Evolutionary conservation across 2,888 invertebrate species (phyloP), one percentile per base, ranked within the genome.

Genomic region (Silvanus unidentatus): DNA sequence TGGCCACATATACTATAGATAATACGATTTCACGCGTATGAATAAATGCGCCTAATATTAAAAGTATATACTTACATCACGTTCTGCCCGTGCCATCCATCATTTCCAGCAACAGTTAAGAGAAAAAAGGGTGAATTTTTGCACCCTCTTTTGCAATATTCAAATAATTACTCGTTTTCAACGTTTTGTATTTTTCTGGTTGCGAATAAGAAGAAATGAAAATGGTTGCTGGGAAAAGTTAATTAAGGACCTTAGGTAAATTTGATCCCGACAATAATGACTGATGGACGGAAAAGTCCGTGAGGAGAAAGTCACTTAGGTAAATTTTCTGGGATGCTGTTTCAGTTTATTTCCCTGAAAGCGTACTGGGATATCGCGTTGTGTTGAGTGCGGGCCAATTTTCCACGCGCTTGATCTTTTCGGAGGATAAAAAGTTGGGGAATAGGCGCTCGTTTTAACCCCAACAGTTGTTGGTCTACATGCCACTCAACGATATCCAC

Each of bases 341-440:
- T 48, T 45, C 48, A 48, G 51, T 48, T 58, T 50, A 50, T 47
- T 49, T 50, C 46, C 39, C 43, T 48, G 50, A 50, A 57, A 57
- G 52, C 56, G 55, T 50, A 44, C 45, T 49, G 57, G 56, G 52
- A 55, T 59, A 60, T 57, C 55, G 55, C 51, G 54, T 60, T 58
- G 56, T 52, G 54, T 57, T 54, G 57, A 63, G 58, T 60, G 59
- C 54, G 51, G 54, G 49, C 58, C 62, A 64, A 64, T 64, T 64
- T 64, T 64, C 62, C 64, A 58, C 58, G 46, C 60, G 60, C 62
- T 63, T 63, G 62, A 61, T 64, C 62, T 58, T 60, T 55, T 48
- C 50, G 47, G n/a, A 50, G 58, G 52, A 58, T 58, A 58, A 59
- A 57, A 62, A 59, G 47, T 51, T 44, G 43, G 27, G 43, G 43